These are phyloP conservation scores for Galagoides demidoff DNA, from an alignment of 2,797 vertebrate species.

Conservation along the genomic window DNA sequence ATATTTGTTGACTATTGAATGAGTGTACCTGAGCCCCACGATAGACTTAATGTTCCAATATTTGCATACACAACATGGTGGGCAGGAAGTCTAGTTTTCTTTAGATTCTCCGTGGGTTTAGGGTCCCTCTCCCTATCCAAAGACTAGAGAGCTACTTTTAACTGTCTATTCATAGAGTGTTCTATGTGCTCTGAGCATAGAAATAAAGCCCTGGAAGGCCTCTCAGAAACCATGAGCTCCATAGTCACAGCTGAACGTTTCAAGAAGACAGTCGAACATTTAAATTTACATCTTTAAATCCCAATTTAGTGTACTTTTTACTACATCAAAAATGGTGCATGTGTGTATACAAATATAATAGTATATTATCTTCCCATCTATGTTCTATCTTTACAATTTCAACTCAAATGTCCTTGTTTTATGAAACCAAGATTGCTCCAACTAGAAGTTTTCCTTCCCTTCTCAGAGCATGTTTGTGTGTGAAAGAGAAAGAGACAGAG, in stretches of 20 bases:
- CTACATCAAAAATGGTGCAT: neutral
- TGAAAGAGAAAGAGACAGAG: too few relatives aligned
- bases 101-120: neutral
- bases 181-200: neutral
- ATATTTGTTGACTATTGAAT: neutral
- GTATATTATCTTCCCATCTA: neutral
- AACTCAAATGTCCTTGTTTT: neutral
- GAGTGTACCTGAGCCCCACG: neutral
- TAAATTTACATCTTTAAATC: neutral
- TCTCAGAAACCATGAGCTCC: neutral
- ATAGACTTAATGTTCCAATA: neutral
- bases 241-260: neutral
- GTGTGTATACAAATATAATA: neutral
- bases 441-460: neutral
- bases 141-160: neutral
- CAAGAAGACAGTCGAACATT: neutral
- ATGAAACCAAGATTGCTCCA: neutral
- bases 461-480: neutral
- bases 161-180: neutral
- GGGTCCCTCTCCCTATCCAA: neutral
- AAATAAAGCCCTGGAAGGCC: neutral
- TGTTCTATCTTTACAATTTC: neutral
- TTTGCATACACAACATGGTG: neutral
- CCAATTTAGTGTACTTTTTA: neutral
- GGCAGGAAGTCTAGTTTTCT: neutral